phyloP scores from a whole-genome alignment of 2,113 vertebrate genomes.

The Thunnus thynnus region DNA sequence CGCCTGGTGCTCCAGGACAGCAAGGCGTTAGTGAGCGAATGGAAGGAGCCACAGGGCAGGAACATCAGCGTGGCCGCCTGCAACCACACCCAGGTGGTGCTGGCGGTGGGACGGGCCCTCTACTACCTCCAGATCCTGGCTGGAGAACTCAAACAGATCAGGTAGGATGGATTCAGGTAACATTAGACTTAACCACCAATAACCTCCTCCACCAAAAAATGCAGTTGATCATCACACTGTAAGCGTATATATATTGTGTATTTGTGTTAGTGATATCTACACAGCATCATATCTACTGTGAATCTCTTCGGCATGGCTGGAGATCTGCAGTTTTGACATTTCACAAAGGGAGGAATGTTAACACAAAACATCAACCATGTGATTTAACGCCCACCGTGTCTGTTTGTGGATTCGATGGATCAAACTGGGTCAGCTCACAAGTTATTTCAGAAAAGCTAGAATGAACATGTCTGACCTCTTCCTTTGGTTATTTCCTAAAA shows the following conservation, averaged over 20 bases:
- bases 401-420: not conserved
- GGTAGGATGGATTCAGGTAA: constrained; percentile 78
- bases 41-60: constrained; percentile 97
- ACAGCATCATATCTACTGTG: not conserved
- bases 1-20: constrained; percentile 95
- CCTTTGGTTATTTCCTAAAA: not conserved
- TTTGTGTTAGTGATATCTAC: not conserved
- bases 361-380: constrained; percentile 8
- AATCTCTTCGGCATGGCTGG: not conserved
- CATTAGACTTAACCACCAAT: not conserved
- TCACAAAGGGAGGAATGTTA: too few relatives aligned
- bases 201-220: not conserved
- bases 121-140: constrained; percentile 97
- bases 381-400: not conserved
- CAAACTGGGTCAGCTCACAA: constrained; percentile 7
- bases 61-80: constrained; percentile 99
- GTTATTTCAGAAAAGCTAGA: not conserved
- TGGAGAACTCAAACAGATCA: constrained; percentile 96
- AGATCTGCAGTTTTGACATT: too few relatives aligned
- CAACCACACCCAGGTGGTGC: constrained; percentile 96
- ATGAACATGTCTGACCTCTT: not conserved
- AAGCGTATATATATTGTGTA: not conserved
- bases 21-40: constrained; percentile 95
- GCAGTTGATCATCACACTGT: too few relatives aligned
- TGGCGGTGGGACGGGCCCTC: constrained; percentile 94